Base-by-base conservation (phyloP, 2,797 vertebrate species). In the Buphagus erythrorhynchus region DNA sequence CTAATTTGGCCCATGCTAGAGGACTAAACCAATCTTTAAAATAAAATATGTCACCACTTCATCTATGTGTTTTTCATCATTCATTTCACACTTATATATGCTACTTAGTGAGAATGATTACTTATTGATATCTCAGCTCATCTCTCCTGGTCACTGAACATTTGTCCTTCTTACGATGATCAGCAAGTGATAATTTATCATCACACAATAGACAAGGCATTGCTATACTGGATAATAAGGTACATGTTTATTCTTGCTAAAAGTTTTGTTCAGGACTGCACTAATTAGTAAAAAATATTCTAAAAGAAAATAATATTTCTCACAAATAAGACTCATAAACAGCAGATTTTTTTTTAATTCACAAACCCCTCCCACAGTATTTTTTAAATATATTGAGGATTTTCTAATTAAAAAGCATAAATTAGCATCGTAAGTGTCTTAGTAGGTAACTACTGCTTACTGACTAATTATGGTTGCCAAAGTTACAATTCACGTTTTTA, bases 281-380 rank as follows among this genome's bases (percentile, higher is more conserved):
- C 2, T 58, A 42, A 25, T 46, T 48, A 54, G 9, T 43, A 13
- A 55, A 91, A 79, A 82, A 26, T 9, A 52, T 33, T 57, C 3
- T 31, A 35, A 76, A 58, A 42, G 18, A 81, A 87, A 85, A 46
- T n/a, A 1, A 16, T 43, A 33, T 62, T 85, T 81, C 35, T 78
- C n/a, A 63, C 2, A 73, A 73, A 38, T 48, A 16, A 48, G 8
- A 29, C n/a, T 54, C 21, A 58, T 13, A 54, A 48, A 28, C 3
- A 58, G 5, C 14, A 62, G 57, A 4, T 1, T 18, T 58, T 25
- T 16, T 20, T 74, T 3, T 58, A 2, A 26, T 36, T 71, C 21
- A 43, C 8, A 68, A 72, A 65, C 12, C 2, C 2, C 0, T 0
- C 4, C 13, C 6, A 3, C 5, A 29, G 1, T 11, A 33, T 16